Conservation (phyloP, 1,140 invertebrate species). For the Lepidurus packardi region DNA sequence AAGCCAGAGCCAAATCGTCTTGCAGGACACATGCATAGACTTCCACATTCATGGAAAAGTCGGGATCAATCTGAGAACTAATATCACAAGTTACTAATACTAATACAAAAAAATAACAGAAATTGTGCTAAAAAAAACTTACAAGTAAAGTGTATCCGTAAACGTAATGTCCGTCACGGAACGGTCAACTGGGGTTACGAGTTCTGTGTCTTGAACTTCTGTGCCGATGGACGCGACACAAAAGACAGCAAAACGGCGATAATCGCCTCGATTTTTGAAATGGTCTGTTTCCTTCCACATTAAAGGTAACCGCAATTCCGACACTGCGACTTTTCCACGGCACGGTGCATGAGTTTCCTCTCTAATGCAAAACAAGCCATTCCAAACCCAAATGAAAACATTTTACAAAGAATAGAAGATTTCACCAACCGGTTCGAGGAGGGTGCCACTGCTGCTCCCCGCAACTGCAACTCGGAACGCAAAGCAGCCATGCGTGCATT, state of each 20-base stretch:
- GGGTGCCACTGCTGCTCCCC: constrained; percentile 47
- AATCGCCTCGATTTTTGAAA: constrained; percentile 67
- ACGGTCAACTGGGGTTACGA: constrained; percentile 61
- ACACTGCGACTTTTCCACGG: constrained; percentile 45
- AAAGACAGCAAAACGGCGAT: constrained; percentile 64
- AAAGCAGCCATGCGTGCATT: constrained; percentile 63
- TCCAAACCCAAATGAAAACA: background rate
- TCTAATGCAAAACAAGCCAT: constrained; percentile 3
- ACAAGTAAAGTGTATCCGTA: constrained; percentile 63
- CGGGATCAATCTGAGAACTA: constrained; percentile 57
- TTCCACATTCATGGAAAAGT: constrained; percentile 61
- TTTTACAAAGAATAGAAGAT: constrained; percentile 8
- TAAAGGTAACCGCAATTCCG: constrained; percentile 61
- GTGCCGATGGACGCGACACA: constrained; percentile 61
- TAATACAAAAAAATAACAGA: background rate
- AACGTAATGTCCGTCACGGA: constrained; percentile 65
- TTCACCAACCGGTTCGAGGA: constrained; percentile 37
- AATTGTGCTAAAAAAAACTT: constrained; percentile 44
- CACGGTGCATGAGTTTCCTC: constrained; percentile 16
- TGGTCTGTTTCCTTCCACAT: constrained; percentile 69
- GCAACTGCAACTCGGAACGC: constrained; percentile 58
- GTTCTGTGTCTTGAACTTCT: constrained; percentile 61
- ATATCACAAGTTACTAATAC: background rate
- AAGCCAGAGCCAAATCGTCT: constrained; percentile 62
- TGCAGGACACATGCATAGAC: constrained; percentile 63